Conservation (phyloP, 2,888 invertebrate genomes). For the Dinocampus coccinellae region DNA sequence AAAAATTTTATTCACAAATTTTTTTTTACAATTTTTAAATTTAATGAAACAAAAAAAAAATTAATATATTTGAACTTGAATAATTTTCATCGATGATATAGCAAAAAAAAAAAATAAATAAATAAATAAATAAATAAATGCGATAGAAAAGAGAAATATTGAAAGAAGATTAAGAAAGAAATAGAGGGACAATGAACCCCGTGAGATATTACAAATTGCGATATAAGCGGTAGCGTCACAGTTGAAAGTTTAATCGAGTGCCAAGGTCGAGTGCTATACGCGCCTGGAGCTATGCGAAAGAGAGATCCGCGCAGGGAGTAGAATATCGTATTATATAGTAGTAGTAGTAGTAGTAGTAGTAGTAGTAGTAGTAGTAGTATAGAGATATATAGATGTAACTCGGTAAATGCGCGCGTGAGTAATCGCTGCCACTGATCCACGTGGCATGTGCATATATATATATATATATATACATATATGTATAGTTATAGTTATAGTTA, state of each 20-base stretch:
- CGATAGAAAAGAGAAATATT: background rate
- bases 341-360: background rate
- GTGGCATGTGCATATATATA: slow-evolving; percentile 28
- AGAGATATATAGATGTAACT: background rate
- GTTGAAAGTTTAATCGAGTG: slow-evolving; percentile 33
- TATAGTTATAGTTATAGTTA: background rate
- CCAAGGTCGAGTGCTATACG: slow-evolving; percentile 25
- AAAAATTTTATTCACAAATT: too few relatives aligned
- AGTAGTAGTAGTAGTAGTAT: background rate
- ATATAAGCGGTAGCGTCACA: background rate
- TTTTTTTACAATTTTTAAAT: too few relatives aligned
- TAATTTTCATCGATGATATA: too few relatives aligned
- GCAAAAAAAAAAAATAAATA: too few relatives aligned
- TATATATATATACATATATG: background rate
- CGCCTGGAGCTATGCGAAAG: slow-evolving; percentile 10
- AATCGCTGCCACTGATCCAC: slow-evolving; percentile 38
- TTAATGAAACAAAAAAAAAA: too few relatives aligned
- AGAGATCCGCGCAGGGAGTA: background rate
- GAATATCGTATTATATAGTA: background rate
- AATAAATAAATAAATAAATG: too few relatives aligned
- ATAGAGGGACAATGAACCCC: background rate
- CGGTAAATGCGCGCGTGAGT: slow-evolving; percentile 27
- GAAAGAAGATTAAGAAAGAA: background rate
- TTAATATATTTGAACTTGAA: too few relatives aligned
- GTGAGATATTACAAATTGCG: background rate